Conservation (phyloP, 2,888 invertebrate genomes). For the Drosophila sordidapex region DNA sequence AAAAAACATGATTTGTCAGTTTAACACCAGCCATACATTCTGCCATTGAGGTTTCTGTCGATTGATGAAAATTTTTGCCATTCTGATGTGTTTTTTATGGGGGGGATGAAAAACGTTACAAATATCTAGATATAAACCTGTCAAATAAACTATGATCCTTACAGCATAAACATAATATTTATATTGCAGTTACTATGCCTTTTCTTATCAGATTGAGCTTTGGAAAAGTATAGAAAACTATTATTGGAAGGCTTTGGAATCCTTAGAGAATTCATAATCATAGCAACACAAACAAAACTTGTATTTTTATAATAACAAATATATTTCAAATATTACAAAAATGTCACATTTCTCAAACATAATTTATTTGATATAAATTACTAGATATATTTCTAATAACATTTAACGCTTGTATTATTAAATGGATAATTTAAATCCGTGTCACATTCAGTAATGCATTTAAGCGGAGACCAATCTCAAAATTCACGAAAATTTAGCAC, state of each 20-base stretch:
- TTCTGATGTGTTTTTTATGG: slow-evolving; percentile 14
- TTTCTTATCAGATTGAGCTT: background rate
- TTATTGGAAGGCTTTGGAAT: background rate
- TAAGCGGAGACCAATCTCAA: background rate
- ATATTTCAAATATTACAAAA: background rate
- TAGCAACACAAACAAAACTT: background rate
- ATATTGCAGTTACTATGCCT: background rate
- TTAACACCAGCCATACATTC: slow-evolving; percentile 76
- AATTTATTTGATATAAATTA: background rate
- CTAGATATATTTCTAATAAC: background rate
- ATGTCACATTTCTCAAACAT: background rate
- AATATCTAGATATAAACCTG: background rate
- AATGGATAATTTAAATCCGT: background rate
- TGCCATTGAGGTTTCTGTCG: slow-evolving; percentile 26
- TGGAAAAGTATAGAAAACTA: background rate
- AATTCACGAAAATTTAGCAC: background rate
- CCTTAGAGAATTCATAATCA: background rate
- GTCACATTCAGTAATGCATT: background rate
- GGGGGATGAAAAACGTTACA: background rate
- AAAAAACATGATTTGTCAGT: slow-evolving; percentile 84
- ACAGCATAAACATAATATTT: background rate
- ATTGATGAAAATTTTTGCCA: slow-evolving; percentile 40
- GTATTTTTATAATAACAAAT: background rate
- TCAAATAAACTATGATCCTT: background rate
- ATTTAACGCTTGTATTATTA: background rate